Percentiles rank a stretch among this genome's conserved stretches.
phyloP scores from a whole-genome alignment of 2,113 vertebrate species.

The Protobothrops mucrosquamatus region DNA sequence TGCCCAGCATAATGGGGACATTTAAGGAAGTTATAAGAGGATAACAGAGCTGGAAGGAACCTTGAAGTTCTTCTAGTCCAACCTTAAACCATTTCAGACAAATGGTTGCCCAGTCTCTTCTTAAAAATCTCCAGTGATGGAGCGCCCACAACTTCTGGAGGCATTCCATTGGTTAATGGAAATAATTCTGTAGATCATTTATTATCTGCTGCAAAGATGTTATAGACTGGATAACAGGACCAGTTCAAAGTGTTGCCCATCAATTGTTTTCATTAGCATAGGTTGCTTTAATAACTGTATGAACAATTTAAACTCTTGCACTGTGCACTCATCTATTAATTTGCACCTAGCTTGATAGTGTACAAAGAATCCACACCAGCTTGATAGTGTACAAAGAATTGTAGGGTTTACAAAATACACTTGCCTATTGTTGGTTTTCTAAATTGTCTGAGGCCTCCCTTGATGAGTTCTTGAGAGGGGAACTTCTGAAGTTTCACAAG shows the following conservation, averaged over 20 bases:
- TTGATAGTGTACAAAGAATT: neutral
- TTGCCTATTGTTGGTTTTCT: neutral
- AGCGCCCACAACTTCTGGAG: too few species aligned
- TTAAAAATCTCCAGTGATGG: too few species aligned
- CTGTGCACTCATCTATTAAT: neutral
- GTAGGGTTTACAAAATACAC: neutral
- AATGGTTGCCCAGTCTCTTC: too few species aligned
- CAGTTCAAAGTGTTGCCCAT: neutral
- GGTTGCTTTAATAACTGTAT: neutral
- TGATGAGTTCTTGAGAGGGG: neutral
- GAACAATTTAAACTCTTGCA: neutral
- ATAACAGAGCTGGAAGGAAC: neutral
- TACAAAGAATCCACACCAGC: neutral
- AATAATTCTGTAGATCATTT: neutral
- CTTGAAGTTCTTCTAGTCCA: neutral
- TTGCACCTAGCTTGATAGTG: neutral
- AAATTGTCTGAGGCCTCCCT: neutral
- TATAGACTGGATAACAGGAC: neutral
- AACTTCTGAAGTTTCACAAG: neutral
- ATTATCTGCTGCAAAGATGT: neutral
- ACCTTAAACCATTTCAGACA: too few species aligned
- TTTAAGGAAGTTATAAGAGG: neutral
- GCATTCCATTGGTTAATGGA: neutral
- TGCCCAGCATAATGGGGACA: neutral
- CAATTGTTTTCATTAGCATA: neutral